Evolutionary conservation across 2,797 vertebrate species (phyloP), one percentile per base, ranked within the genome.

Genomic region (Pterois miles): DNA sequence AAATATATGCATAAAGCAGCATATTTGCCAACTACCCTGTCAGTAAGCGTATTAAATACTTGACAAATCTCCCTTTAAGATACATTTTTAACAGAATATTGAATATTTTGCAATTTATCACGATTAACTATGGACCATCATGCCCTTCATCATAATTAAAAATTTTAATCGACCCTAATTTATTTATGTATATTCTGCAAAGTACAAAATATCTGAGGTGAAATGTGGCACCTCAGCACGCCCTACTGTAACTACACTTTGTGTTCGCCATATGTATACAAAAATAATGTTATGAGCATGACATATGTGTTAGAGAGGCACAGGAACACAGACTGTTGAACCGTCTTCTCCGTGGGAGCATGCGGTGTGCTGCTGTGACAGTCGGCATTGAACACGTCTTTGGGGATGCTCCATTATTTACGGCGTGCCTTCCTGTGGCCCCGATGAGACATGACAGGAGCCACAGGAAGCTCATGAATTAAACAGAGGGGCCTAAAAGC

Each of bases 401-500:
- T 78, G 91, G 82, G 91, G 93, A 88, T 83, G 93, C 93, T 96
- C 89, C 92, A 93, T 96, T 97, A 96, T 96, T 96, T 95, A 96
- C 95, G 91, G 91, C 88, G 79, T 87, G 66, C 80, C 88, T 94
- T 95, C 82, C 88, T 91, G 84, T 90, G 84, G 85, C 94, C 90
- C 90, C 93, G 93, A 95, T 90, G 77, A 85, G 94, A 94, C 86
- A 84, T 94, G 93, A 95, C 88, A 94, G 93, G 91, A 94, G 81
- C 87, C 95, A 95, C 91, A 94, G 91, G 91, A 93, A 96, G 92
- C 82, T 93, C 85, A 95, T 96, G 80, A 96, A 97, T 96, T 95
- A 96, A 95, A 94, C 80, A 96, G 82, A 82, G 75, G 76, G 84
- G 71, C 89, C 95, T 96, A 92, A 95, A 96, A 95, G 92, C 89